Percentiles rank a stretch among this genome's conserved stretches.
Evolutionary conservation across 2,797 vertebrate genomes (phyloP).

Genomic region (Phrynocephalus guinanensis): DNA sequence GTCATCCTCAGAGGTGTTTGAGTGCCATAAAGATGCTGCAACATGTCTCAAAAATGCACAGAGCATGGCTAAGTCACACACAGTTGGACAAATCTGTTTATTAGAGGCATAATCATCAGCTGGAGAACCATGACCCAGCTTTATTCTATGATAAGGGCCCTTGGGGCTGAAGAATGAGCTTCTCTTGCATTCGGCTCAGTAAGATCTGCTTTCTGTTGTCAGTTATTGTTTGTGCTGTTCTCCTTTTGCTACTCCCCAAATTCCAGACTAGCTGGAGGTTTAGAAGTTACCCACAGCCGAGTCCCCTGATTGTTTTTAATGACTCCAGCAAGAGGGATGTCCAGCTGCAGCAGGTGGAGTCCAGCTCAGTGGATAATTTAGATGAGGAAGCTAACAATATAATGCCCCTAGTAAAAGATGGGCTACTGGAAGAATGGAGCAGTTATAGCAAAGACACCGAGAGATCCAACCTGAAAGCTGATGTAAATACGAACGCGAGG

Average conservation of each 20-base stretch:
- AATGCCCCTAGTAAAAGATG: conserved; percentile 14
- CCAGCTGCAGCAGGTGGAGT: conserved; percentile 19
- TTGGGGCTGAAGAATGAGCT: conserved; percentile 86
- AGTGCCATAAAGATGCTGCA: conserved; percentile 2
- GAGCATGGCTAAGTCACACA: background rate
- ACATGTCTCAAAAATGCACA: background rate
- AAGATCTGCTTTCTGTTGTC: conserved; percentile 88
- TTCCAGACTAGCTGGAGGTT: conserved; percentile 73
- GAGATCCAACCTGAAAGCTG: conserved; percentile 20
- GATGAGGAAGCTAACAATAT: conserved; percentile 21
- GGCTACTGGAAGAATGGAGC: conserved; percentile 31
- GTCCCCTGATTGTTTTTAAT: conserved; percentile 58
- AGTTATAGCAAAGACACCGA: conserved; percentile 10
- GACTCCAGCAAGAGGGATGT: conserved; percentile 6
- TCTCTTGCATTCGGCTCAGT: conserved; percentile 80
- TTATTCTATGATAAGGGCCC: conserved; percentile 64
- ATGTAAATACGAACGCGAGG: background rate
- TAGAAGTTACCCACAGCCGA: conserved; percentile 74
- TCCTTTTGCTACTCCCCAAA: conserved; percentile 84
- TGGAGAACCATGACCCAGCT: conserved; percentile 8
- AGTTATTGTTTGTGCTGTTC: conserved; percentile 83
- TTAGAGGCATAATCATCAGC: background rate
- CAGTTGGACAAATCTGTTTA: background rate
- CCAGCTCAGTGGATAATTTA: conserved; percentile 23
- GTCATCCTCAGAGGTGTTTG: background rate